Conservation (phyloP, 1,140 invertebrate genomes). For the Melitaea cinxia region DNA sequence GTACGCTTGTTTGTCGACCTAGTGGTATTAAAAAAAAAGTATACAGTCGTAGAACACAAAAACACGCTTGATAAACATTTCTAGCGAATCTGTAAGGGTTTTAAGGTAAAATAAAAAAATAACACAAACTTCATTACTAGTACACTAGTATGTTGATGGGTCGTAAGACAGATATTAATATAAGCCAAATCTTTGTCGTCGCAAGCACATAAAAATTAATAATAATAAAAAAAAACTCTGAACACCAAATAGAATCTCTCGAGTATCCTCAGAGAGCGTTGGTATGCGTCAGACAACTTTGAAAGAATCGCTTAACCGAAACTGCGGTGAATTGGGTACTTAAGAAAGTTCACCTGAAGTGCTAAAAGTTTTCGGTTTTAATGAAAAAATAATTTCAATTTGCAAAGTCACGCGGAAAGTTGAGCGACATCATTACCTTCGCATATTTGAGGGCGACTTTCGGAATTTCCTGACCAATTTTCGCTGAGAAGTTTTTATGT, state of each 20-base stretch:
- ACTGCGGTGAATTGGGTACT: slow-evolving; percentile 58
- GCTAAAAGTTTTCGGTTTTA: slow-evolving; percentile 57
- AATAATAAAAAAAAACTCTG: slow-evolving; percentile 1
- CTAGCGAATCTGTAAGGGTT: too few relatives aligned
- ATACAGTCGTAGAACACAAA: too few relatives aligned
- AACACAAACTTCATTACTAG: too few relatives aligned
- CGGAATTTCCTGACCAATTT: slow-evolving; percentile 28
- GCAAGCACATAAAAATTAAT: not conserved
- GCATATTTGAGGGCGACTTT: slow-evolving; percentile 54
- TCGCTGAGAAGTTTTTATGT: slow-evolving; percentile 22
- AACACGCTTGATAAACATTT: too few relatives aligned
- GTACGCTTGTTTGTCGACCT: too few relatives aligned
- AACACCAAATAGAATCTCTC: not conserved
- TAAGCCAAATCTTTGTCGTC: too few relatives aligned
- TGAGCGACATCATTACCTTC: slow-evolving; percentile 63
- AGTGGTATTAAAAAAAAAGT: too few relatives aligned
- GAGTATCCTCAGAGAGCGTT: not conserved
- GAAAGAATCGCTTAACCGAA: slow-evolving; percentile 52
- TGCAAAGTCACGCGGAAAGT: slow-evolving; percentile 50
- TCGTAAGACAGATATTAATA: too few relatives aligned
- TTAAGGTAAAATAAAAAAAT: too few relatives aligned
- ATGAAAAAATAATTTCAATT: slow-evolving; percentile 79
- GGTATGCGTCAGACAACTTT: slow-evolving; percentile 37
- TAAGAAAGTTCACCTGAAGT: slow-evolving; percentile 68
- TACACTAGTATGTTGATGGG: too few relatives aligned